Percentiles rank a stretch among this genome's conserved stretches.
Conservation (phyloP, 2,797 vertebrate genomes). For the Phoxinus dragarum region DNA sequence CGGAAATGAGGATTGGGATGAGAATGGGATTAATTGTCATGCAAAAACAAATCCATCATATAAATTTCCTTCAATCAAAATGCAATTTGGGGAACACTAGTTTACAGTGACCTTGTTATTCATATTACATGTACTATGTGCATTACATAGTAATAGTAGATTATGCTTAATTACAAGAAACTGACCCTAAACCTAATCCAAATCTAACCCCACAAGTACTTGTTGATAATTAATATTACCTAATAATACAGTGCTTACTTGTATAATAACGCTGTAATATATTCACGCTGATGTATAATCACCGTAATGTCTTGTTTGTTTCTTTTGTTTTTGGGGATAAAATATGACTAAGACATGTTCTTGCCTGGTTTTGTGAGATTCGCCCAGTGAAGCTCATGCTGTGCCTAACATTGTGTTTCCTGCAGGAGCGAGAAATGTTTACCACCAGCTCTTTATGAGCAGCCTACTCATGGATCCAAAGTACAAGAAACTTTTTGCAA, state of each 20-base stretch:
- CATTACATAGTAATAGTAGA: neutral
- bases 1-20: too few relatives aligned
- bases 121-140: neutral
- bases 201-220: neutral
- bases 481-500: conserved; percentile 94
- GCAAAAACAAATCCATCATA: too few relatives aligned
- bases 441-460: conserved; percentile 98
- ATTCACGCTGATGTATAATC: too few relatives aligned
- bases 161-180: neutral
- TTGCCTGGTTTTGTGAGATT: neutral
- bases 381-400: neutral
- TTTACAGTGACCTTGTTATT: neutral
- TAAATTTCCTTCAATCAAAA: too few relatives aligned
- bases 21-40: too few relatives aligned
- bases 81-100: too few relatives aligned
- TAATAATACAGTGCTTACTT: neutral
- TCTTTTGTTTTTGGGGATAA: neutral
- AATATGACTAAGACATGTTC: neutral
- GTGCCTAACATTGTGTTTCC: conserved; percentile 16
- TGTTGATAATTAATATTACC: neutral
- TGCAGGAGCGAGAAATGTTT: conserved; percentile 91
- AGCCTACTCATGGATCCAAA: conserved; percentile 97
- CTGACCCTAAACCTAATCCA: too few relatives aligned
- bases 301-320: neutral
- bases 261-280: neutral